Evolutionary conservation across 2,797 vertebrate species (phyloP), one percentile per base, ranked within the genome.

Genomic region (Pangasius macronema): DNA sequence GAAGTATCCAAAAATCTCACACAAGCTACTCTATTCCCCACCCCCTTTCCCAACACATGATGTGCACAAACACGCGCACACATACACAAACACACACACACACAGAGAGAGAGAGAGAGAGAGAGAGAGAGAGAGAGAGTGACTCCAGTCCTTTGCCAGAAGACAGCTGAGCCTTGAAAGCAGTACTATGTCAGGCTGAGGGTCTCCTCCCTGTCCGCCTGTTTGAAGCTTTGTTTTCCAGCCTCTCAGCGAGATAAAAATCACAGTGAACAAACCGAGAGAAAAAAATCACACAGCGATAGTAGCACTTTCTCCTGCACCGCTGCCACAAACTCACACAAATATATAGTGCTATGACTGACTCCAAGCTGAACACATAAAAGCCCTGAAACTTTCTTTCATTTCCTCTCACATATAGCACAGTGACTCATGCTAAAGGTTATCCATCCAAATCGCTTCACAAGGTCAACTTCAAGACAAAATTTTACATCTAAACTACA

Each of bases 171-270:
- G 55, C 33, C 22, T 68, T 72, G n/a, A 65, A 27, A 85, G 61
- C 46, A 42, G 72, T 36, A n/a, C 18, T 83, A 61, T 68, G 67
- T 82, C 55, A 61, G 85, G 85, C 83, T 76, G 70, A 70, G 22
- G 86, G 55, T 76, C 57, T 33, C 57, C 63, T 46, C 14, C 61
- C 33, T 20, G 3, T 36, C 73, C 53, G 77, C 30, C 24, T 87
- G 65, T 85, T 82, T 86, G 76, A 84, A 77, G 49, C 57, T 27
- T 63, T 88, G 83, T 59, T 85, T 87, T 85, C 14, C n/a, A 81
- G 67, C 63, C 27, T 73, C 36, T 80, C 72, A 77, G 67, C 46
- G 5, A 73, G 59, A 65, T 53, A 63, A 87, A 53, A 84, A 63
- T 59, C 75, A 42, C 46, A 22, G 75, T 82, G 83, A 67, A 88